Percentiles rank a stretch among this genome's conserved stretches.
Evolutionary conservation across 2,888 invertebrate species (phyloP).

Genomic region (Sericinus montela): DNA sequence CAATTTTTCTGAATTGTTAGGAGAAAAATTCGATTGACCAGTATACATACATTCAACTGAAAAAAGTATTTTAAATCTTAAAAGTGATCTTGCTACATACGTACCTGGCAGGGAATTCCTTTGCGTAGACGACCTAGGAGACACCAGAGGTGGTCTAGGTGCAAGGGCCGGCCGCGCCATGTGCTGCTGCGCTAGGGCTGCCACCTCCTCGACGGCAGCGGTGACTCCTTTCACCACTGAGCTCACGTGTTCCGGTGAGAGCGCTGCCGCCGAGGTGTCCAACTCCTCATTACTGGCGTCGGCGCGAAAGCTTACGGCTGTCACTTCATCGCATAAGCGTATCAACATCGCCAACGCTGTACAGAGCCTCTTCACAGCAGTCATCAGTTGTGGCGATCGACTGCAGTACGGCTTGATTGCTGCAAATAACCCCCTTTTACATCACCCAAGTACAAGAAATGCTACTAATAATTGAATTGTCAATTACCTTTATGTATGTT

Average conservation of each 20-base stretch:
- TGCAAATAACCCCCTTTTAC: slow-evolving; percentile 38
- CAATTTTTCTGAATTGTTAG: too few species aligned
- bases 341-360: slow-evolving; percentile 92
- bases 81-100: neutral
- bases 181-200: slow-evolving; percentile 90
- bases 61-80: too few species aligned
- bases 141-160: slow-evolving; percentile 65
- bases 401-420: slow-evolving; percentile 74
- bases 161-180: slow-evolving; percentile 81
- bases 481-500: slow-evolving; percentile 86
- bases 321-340: slow-evolving; percentile 93
- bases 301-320: slow-evolving; percentile 85
- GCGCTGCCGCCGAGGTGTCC: slow-evolving; percentile 52
- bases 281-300: slow-evolving; percentile 60
- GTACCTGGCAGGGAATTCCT: slow-evolving; percentile 72
- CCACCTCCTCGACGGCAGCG: slow-evolving; percentile 70
- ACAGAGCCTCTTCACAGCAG: slow-evolving; percentile 92
- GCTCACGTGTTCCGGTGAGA: slow-evolving; percentile 64
- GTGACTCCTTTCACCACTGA: slow-evolving; percentile 63
- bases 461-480: neutral
- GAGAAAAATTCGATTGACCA: too few species aligned
- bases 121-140: slow-evolving; percentile 73
- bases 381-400: slow-evolving; percentile 83
- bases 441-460: neutral
- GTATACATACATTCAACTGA: too few species aligned